A percentile compares a stretch with the other conserved stretches of the same genome.
phyloP scores from a whole-genome alignment of 1,140 invertebrate genomes.

The Stegodyphus dumicola region DNA sequence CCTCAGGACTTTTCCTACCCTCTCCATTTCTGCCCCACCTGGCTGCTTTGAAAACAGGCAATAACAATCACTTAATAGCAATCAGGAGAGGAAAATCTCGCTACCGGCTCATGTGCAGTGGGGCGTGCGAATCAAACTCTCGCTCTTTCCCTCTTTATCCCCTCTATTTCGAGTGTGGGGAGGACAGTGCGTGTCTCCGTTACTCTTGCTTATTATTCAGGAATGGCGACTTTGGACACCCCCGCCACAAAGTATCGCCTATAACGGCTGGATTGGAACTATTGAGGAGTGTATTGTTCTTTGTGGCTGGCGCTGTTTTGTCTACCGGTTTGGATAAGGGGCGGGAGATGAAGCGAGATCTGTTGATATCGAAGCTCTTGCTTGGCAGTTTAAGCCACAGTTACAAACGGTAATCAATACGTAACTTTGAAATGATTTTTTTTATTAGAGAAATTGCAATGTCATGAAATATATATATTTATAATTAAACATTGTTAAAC shows the following conservation, averaged over 20 bases:
- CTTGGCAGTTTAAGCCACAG: too few species aligned
- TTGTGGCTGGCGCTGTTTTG: neutral
- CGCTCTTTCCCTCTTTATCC: neutral
- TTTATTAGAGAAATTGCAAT: too few species aligned
- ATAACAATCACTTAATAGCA: conserved; percentile 34
- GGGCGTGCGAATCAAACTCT: conserved; percentile 6
- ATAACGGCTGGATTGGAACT: neutral
- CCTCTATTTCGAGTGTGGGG: neutral
- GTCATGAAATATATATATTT: too few species aligned
- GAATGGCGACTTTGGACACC: neutral
- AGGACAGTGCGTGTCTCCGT: neutral
- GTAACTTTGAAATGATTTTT: too few species aligned
- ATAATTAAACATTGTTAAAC: too few species aligned
- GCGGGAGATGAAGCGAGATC: too few species aligned
- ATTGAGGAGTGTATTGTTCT: neutral
- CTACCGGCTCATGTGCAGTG: conserved; percentile 35
- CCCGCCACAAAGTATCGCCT: neutral
- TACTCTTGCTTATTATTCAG: neutral
- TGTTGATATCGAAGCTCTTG: too few species aligned
- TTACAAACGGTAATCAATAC: too few species aligned
- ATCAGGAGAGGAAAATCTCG: neutral
- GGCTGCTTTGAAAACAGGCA: neutral
- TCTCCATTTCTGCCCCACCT: too few species aligned
- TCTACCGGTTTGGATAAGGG: too few species aligned
- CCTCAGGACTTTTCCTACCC: too few species aligned